These are phyloP conservation scores for Hirtodrosophila histrioides DNA, from an alignment of 2,888 invertebrate genomes.

Conservation along the genomic window DNA sequence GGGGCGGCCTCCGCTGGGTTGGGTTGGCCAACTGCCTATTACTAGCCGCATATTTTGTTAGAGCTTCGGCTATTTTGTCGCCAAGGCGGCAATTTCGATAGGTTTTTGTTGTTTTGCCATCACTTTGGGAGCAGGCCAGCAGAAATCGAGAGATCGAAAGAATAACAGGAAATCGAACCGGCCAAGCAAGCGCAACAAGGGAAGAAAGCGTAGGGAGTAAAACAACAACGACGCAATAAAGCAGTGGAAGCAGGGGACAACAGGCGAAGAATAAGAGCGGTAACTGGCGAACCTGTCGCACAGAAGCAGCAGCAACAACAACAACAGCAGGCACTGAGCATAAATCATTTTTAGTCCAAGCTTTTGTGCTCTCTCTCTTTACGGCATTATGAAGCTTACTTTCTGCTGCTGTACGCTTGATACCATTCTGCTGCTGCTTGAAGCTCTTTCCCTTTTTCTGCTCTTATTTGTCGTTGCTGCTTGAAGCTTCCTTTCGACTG, in stretches of 20 bases:
- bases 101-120: constrained; percentile 38
- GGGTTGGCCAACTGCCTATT: constrained; percentile 36
- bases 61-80: constrained; percentile 43
- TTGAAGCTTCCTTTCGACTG: not conserved
- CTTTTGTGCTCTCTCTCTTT: not conserved
- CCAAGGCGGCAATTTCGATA: constrained; percentile 39
- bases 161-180: constrained; percentile 82
- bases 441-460: not conserved
- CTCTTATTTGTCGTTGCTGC: not conserved
- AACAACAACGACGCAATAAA: constrained; percentile 12
- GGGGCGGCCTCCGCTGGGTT: constrained; percentile 57
- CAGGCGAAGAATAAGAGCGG: not conserved
- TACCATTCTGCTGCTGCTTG: not conserved
- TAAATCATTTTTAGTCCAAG: constrained; percentile 35
- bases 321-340: constrained; percentile 38
- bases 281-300: constrained; percentile 29
- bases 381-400: too few relatives aligned
- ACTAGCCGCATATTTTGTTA: constrained; percentile 19
- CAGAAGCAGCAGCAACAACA: constrained; percentile 9
- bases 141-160: constrained; percentile 16
- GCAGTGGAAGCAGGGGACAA: constrained; percentile 2
- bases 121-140: constrained; percentile 53
- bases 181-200: constrained; percentile 58
- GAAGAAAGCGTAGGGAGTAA: constrained; percentile 45
- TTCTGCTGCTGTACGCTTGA: too few relatives aligned